Evolutionary conservation across 2,797 vertebrate genomes (phyloP).

Genomic region (Fratercula arctica): DNA sequence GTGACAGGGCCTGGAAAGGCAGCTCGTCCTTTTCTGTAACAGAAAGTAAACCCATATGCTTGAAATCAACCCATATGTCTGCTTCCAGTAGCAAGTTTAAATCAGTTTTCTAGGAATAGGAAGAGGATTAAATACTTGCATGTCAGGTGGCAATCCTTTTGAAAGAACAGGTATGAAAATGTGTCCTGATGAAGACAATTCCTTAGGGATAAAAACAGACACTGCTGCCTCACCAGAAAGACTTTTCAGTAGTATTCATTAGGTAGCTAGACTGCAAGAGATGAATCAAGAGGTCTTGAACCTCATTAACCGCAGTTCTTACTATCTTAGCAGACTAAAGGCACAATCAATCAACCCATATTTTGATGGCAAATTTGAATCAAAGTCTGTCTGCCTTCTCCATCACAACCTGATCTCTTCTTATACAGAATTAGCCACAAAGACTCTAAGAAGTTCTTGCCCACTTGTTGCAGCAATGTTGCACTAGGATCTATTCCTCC

Average conservation of each 20-base stretch:
- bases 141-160: not conserved
- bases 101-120: not conserved
- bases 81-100: not conserved
- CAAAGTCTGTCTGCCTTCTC: not conserved
- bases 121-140: not conserved
- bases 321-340: not conserved
- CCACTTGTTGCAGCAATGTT: not conserved
- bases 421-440: not conserved
- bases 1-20: not conserved
- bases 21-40: not conserved
- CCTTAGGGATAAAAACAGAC: not conserved
- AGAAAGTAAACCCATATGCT: not conserved
- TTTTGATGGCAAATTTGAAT: not conserved
- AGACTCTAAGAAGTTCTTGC: not conserved
- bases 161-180: fast-evolving
- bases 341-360: not conserved
- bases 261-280: not conserved
- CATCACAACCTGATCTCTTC: not conserved
- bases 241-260: not conserved
- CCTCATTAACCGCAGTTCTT: not conserved
- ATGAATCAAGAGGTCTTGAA: not conserved
- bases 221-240: not conserved
- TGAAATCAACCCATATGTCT: fast-evolving
- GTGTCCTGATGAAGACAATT: not conserved
- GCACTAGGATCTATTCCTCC: not conserved